phyloP scores from a whole-genome alignment of 2,113 vertebrate species.

The Microcebus murinus region DNA sequence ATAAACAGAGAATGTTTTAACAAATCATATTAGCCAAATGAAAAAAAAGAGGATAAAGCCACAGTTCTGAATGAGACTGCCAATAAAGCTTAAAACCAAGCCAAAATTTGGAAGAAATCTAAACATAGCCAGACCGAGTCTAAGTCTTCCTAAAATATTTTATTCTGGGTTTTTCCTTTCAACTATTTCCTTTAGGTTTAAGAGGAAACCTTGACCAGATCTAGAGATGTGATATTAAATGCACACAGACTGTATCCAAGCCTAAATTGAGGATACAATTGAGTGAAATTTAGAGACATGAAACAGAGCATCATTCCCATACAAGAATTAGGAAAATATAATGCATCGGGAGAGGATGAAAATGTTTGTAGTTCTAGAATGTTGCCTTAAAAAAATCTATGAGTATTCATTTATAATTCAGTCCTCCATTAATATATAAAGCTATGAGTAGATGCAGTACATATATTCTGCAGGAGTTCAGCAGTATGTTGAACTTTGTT shows the following conservation, averaged over 20 bases:
- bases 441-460: background rate
- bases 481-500: background rate
- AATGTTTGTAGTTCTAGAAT: slow-evolving; percentile 60
- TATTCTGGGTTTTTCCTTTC: slow-evolving; percentile 71
- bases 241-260: slow-evolving; percentile 60
- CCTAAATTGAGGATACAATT: slow-evolving; percentile 50
- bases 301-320: slow-evolving; percentile 59
- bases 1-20: slow-evolving; percentile 83
- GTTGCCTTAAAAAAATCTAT: background rate
- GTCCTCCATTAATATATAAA: background rate
- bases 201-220: slow-evolving; percentile 71
- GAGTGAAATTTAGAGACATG: slow-evolving; percentile 61
- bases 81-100: slow-evolving; percentile 75
- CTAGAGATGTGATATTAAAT: slow-evolving; percentile 63
- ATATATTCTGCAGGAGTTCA: background rate
- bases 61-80: slow-evolving; percentile 79
- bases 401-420: background rate
- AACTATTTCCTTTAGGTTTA: slow-evolving; percentile 75
- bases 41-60: slow-evolving; percentile 68
- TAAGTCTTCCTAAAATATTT: slow-evolving; percentile 77
- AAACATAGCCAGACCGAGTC: slow-evolving; percentile 78
- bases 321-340: background rate
- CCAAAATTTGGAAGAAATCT: slow-evolving; percentile 78
- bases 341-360: background rate
- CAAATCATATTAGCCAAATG: slow-evolving; percentile 82